phyloP scores from a whole-genome alignment of 2,797 vertebrate genomes.

The Silurus aristotelis region DNA sequence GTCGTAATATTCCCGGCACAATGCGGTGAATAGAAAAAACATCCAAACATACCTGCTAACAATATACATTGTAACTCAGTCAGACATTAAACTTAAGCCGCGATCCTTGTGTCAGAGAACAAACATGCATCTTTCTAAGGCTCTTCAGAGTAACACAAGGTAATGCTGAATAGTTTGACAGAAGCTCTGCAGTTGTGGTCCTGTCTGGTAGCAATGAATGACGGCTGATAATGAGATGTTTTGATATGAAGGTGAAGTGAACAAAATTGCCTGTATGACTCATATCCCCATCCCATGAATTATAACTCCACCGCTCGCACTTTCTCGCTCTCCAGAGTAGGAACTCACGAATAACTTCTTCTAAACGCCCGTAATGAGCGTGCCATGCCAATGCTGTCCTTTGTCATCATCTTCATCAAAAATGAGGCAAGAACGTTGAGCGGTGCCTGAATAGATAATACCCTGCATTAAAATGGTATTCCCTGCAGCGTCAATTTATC shows the following conservation, averaged over 20 bases:
- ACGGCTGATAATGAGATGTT: conserved; percentile 73
- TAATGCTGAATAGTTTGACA: conserved; percentile 60
- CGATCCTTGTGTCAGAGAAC: background rate
- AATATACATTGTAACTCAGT: background rate
- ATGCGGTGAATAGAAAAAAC: background rate
- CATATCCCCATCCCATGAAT: conserved; percentile 70
- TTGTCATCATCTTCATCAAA: conserved; percentile 54
- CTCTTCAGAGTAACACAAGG: conserved; percentile 28
- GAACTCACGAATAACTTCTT: conserved; percentile 51
- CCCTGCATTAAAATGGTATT: conserved; percentile 32
- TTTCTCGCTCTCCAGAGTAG: conserved; percentile 54
- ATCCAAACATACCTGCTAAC: background rate
- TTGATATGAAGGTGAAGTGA: conserved; percentile 74
- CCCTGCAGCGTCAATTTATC: conserved; percentile 25
- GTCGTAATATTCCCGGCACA: background rate
- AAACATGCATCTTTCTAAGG: conserved; percentile 16
- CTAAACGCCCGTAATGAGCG: conserved; percentile 52
- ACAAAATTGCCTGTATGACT: conserved; percentile 66
- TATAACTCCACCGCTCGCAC: conserved; percentile 72
- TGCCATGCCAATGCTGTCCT: conserved; percentile 46
- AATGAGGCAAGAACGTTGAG: conserved; percentile 43
- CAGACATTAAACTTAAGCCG: background rate
- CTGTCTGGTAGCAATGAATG: conserved; percentile 69
- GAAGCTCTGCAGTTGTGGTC: conserved; percentile 58
- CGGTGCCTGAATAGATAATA: conserved; percentile 36